Base-by-base conservation (phyloP, 2,797 vertebrate species). In the Lagodon rhomboides region DNA sequence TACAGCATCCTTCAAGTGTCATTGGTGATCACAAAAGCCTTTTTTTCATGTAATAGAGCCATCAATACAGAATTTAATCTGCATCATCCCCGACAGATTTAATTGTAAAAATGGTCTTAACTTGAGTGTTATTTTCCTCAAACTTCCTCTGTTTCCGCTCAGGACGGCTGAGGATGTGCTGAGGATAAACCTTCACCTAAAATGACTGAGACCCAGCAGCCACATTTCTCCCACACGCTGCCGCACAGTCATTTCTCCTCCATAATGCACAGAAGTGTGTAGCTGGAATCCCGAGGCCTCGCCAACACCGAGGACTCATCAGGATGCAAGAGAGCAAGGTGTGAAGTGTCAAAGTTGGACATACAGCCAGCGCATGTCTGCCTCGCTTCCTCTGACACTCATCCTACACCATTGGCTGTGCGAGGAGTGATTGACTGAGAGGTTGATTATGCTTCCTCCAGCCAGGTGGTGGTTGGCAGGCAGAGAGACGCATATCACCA, bases 401-500 rank as follows among this genome's bases (percentile, higher is more conserved):
- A 59, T 91, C 89, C 90, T 75, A 86, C 90, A 83, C 79, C 78
- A 61, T 78, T 64, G 86, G 79, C 85, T 76, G 86, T 63, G 85
- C 38, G 71, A 62, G 75, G 65, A 76, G 78, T 93, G 93, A 93
- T 91, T 93, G 93, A 94, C 91, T 90, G 91, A 85, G 85, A 76
- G 89, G 80, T 83, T 87, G 85, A 91, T 92, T 88, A 88, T 91
- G 90, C 80, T 65, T 86, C 85, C 89, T 86, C 69, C 80, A 85
- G 87, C 93, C 93, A 94, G 93, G 90, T 93, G 93, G 90, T 93
- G 94, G 92, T 90, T 94, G 91, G 91, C 93, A 92, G 87, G 82
- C 87, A 85, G 84, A 84, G 79, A 84, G 82, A 80, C 86, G 44
- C 88, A 78, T 86, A 86, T 84, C 92, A 90, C 91, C 91, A 92